Percentiles rank a stretch among this genome's conserved stretches.
These are phyloP conservation scores for Rotaria magnacalcarata DNA, from an alignment of 2,888 invertebrate species.

Conservation along the genomic window DNA sequence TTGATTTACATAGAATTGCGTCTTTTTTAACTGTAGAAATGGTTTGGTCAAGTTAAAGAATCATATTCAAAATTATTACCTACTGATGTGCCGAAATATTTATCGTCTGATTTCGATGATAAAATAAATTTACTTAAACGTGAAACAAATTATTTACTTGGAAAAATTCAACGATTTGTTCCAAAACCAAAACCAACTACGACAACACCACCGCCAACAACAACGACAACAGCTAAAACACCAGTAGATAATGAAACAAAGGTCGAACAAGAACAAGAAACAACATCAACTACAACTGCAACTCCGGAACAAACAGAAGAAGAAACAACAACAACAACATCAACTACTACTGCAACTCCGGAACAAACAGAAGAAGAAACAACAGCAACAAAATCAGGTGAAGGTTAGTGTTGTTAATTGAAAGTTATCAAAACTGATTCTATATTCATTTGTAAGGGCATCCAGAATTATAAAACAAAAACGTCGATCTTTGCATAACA, in stretches of 20 bases:
- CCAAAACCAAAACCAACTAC: slow-evolving; percentile 40
- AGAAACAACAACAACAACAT: neutral
- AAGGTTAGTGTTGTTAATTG: neutral
- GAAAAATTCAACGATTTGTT: slow-evolving; percentile 43
- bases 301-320: neutral
- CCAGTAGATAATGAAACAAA: neutral
- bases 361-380: too few relatives aligned
- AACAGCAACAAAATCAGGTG: neutral
- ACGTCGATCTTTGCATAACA: neutral
- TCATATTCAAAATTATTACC: slow-evolving; percentile 36
- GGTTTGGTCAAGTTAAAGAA: slow-evolving; percentile 38
- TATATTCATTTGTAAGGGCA: neutral
- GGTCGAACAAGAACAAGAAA: neutral
- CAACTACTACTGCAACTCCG: neutral
- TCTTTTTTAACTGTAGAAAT: neutral
- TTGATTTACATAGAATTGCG: too few relatives aligned
- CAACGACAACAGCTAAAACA: neutral
- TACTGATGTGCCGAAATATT: slow-evolving; percentile 38
- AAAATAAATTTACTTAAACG: slow-evolving; percentile 43
- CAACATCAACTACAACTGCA: neutral
- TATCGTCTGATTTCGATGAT: slow-evolving; percentile 37
- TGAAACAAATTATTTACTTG: slow-evolving; percentile 41
- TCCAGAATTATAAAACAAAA: neutral
- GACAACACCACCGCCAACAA: neutral
- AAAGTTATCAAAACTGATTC: neutral